Conservation (phyloP, 2,113 vertebrate species). For the Arizona elegans region DNA sequence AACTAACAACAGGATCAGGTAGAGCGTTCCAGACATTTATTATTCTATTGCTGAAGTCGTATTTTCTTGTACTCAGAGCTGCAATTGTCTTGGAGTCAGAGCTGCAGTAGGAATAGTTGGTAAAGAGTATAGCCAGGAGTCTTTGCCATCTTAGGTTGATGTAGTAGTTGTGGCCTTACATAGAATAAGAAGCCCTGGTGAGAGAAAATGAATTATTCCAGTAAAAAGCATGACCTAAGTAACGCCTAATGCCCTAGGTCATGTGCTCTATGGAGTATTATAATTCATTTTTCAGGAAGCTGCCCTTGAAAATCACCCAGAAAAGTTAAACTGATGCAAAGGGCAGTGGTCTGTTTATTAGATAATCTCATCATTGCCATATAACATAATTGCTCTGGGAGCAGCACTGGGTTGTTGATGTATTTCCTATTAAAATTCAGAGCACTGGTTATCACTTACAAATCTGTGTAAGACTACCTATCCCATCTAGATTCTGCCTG, state of each 20-base stretch:
- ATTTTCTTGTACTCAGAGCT: no score
- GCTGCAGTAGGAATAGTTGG: background rate
- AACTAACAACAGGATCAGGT: no score
- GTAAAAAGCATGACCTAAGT: no score
- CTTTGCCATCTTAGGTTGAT: background rate
- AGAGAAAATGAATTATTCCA: no score
- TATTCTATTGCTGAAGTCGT: no score
- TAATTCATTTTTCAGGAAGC: background rate
- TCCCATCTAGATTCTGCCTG: background rate
- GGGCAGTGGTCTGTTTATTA: background rate
- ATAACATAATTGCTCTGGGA: background rate
- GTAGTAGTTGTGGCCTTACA: background rate
- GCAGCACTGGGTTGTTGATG: background rate
- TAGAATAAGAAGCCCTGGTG: background rate
- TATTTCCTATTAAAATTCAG: background rate
- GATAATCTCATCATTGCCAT: background rate
- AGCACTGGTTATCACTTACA: background rate
- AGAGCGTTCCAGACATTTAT: no score
- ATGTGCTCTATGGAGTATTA: background rate
- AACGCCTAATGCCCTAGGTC: background rate
- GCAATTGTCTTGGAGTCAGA: background rate
- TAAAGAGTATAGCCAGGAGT: background rate
- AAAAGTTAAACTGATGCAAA: background rate
- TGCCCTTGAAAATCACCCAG: background rate
- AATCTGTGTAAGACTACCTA: background rate